Percentiles rank a stretch among this genome's conserved stretches.
Evolutionary conservation across 1,140 invertebrate species (phyloP).

Genomic region (Bombus pyrosoma): DNA sequence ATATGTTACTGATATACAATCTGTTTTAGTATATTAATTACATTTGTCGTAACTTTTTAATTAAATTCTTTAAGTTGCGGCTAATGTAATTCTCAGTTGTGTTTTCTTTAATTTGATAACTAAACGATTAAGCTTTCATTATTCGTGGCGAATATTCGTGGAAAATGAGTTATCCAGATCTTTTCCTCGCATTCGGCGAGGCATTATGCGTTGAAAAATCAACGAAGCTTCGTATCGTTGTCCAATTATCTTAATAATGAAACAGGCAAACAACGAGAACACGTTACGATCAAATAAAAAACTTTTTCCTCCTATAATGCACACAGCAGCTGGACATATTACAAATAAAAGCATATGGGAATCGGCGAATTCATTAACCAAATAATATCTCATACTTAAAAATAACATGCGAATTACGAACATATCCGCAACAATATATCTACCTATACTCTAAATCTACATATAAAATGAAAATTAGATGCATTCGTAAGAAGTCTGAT

Average conservation of each 20-base stretch:
- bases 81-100: background rate
- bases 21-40: background rate
- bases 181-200: background rate
- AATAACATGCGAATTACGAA: background rate
- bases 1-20: too few species aligned
- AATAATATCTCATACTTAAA: background rate
- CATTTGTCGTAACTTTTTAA: background rate
- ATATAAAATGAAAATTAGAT: background rate
- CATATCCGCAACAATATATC: background rate
- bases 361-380: background rate
- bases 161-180: background rate
- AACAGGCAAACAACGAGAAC: background rate
- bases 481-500: too few species aligned
- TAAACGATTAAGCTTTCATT: background rate
- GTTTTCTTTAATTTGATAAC: background rate
- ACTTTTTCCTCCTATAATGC: background rate
- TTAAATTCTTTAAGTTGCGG: background rate
- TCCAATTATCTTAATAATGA: constrained; percentile 3
- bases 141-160: background rate
- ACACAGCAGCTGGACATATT: background rate
- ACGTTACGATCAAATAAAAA: background rate
- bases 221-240: too few species aligned
- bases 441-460: background rate
- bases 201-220: background rate
- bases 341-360: background rate